phyloP scores from a whole-genome alignment of 2,113 vertebrate genomes.

The Todiramphus saurophagus region DNA sequence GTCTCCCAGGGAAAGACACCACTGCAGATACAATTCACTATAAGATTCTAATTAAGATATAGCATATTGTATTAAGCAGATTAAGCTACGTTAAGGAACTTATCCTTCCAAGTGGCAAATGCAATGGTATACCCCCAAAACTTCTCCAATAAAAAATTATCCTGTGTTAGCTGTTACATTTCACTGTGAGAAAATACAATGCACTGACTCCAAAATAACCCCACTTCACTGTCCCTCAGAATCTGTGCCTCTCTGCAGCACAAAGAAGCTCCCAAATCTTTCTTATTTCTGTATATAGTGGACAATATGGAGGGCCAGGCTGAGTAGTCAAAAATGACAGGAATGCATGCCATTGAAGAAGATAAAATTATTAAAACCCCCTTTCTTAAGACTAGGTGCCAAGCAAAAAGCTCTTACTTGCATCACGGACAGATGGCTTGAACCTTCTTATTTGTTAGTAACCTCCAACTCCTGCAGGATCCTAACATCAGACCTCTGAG shows the following conservation, averaged over 20 bases:
- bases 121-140: background rate
- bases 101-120: background rate
- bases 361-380: background rate
- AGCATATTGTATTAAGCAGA: background rate
- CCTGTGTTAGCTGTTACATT: background rate
- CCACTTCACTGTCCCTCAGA: background rate
- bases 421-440: background rate
- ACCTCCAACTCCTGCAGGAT: background rate
- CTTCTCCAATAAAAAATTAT: background rate
- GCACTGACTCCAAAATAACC: background rate
- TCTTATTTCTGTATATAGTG: background rate
- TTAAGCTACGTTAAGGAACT: background rate
- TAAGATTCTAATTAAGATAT: background rate
- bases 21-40: background rate
- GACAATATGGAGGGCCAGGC: background rate
- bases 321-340: background rate
- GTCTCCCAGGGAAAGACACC: background rate
- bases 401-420: background rate
- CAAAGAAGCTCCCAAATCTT: background rate
- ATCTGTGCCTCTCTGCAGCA: background rate
- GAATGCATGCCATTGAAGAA: background rate
- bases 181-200: background rate
- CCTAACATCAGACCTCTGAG: background rate
- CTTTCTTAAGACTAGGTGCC: background rate
- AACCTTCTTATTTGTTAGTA: background rate